Conservation (phyloP, 2,888 invertebrate genomes). For the Epinotia bilunana region DNA sequence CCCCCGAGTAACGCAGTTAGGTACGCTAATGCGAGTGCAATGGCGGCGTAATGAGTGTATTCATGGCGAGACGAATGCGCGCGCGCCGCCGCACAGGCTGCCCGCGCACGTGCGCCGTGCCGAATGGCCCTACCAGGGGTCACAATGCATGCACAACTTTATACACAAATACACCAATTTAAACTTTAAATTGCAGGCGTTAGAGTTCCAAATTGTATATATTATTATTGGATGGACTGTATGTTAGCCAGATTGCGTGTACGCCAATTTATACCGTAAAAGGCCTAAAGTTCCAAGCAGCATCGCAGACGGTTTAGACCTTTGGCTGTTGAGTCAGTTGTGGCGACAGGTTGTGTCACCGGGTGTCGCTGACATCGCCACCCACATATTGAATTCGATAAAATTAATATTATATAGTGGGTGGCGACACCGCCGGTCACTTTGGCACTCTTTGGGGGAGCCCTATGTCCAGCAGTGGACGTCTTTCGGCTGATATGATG, state of each 20-base stretch:
- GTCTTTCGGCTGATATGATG: no score
- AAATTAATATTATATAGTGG: conserved; percentile 1
- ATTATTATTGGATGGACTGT: neutral
- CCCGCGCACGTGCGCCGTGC: conserved; percentile 37
- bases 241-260: neutral
- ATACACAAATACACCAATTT: neutral
- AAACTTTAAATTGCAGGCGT: neutral
- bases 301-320: neutral
- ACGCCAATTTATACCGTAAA: neutral
- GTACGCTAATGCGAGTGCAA: conserved; percentile 26
- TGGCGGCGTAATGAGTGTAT: conserved; percentile 39
- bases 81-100: conserved; percentile 27
- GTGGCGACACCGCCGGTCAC: no score
- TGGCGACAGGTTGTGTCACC: conserved; percentile 30
- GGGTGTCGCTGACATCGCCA: conserved; percentile 27
- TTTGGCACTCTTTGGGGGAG: no score
- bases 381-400: conserved; percentile 23
- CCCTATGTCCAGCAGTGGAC: no score
- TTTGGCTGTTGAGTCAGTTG: conserved; percentile 34
- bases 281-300: neutral
- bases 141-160: neutral
- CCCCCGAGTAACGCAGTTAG: conserved; percentile 3
- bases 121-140: conserved; percentile 23
- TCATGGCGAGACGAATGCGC: conserved; percentile 35
- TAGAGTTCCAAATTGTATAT: neutral